Percentiles rank a stretch among this genome's conserved stretches.
Evolutionary conservation across 2,797 vertebrate genomes (phyloP).

Genomic region (Sitta carolinensis): DNA sequence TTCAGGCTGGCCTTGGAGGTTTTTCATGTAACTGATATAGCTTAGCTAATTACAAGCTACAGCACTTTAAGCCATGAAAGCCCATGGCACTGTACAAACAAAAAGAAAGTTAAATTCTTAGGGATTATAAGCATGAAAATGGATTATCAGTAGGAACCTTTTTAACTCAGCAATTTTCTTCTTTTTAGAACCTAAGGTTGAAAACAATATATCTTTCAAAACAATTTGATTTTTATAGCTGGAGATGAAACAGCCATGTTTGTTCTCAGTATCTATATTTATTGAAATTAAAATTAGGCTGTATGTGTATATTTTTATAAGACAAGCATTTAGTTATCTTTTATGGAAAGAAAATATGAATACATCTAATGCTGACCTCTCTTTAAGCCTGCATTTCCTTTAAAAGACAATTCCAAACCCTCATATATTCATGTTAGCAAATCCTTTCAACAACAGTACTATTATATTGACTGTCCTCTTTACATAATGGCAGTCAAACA

Average conservation of each 20-base stretch:
- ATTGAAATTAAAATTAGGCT: background rate
- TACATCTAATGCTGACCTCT: background rate
- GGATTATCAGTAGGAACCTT: background rate
- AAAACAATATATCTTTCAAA: background rate
- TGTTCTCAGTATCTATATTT: background rate
- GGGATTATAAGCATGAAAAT: conserved; percentile 7
- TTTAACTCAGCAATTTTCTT: background rate
- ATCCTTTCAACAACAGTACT: background rate
- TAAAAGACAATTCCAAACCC: background rate
- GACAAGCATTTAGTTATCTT: background rate
- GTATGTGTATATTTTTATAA: background rate
- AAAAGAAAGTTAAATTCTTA: conserved; percentile 10
- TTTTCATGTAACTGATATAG: conserved; percentile 7
- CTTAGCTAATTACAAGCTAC: conserved; percentile 26
- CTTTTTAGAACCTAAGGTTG: background rate
- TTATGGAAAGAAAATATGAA: background rate
- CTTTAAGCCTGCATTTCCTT: background rate
- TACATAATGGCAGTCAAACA: background rate
- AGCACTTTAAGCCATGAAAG: conserved; percentile 1
- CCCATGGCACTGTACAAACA: background rate
- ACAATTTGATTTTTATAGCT: background rate
- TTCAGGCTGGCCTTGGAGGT: background rate
- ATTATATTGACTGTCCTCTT: background rate
- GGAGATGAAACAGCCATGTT: background rate
- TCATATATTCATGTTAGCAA: background rate